Percentiles rank a stretch among this genome's conserved stretches.
These are phyloP conservation scores for Diplogasteroides magnus DNA, from an alignment of 1,140 invertebrate genomes.

Conservation along the genomic window DNA sequence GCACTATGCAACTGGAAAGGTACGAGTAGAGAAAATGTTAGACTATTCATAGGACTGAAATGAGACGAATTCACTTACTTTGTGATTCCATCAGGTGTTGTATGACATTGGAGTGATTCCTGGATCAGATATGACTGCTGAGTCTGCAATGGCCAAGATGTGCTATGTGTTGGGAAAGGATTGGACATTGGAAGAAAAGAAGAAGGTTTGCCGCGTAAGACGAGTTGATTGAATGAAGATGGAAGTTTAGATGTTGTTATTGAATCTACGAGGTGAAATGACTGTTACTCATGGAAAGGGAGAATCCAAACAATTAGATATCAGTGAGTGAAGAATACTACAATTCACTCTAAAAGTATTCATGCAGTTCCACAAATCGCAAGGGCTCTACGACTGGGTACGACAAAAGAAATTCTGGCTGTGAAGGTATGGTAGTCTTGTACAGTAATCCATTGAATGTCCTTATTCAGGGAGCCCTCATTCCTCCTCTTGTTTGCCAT, in stretches of 20 bases:
- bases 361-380: slow-evolving; percentile 50
- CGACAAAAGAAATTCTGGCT: slow-evolving; percentile 64
- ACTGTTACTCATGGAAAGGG: slow-evolving; percentile 55
- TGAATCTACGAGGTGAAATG: slow-evolving; percentile 65
- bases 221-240: slow-evolving; percentile 41
- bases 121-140: slow-evolving; percentile 88
- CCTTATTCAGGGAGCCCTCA: slow-evolving; percentile 69
- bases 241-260: slow-evolving; percentile 59
- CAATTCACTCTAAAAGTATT: too few relatives aligned
- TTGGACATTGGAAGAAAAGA: slow-evolving; percentile 70
- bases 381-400: slow-evolving; percentile 65
- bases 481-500: slow-evolving; percentile 71
- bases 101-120: slow-evolving; percentile 71
- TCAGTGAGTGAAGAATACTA: slow-evolving; percentile 68
- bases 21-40: too few relatives aligned
- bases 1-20: slow-evolving; percentile 76
- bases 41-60: too few relatives aligned
- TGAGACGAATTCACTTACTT: slow-evolving; percentile 7
- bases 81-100: slow-evolving; percentile 58
- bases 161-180: slow-evolving; percentile 80
- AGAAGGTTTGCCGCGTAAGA: too few relatives aligned
- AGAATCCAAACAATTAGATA: slow-evolving; percentile 61
- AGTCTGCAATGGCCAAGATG: slow-evolving; percentile 85
- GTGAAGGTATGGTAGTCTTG: background rate
- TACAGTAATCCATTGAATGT: background rate